Base-by-base conservation (phyloP, 1,140 invertebrate species). In the Hormaphis cornu region DNA sequence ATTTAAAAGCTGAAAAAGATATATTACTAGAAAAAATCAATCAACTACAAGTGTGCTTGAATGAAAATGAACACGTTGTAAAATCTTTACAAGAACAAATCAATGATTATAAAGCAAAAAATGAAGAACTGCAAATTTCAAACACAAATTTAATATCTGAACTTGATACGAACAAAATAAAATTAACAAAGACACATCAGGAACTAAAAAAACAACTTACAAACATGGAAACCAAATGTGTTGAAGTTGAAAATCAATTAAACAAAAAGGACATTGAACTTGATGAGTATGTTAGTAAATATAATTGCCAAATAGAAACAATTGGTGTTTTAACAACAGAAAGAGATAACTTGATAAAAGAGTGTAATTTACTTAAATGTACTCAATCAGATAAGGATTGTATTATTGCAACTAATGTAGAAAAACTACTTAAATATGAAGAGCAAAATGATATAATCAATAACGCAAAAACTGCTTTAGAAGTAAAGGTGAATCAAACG, bases 321-420 rank as follows among this genome's bases (percentile, higher is more conserved):
- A 24, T 50, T 48, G 14, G 7, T 16, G 0, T 22, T 30, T 48
- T 66, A 35, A 66, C 9, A 12, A 24, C 20, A 22, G 28, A 66
- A 50, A 50, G 3, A 66, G 42, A 66, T 33, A 50, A 66, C 30
- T 66, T 66, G 2, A 33, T 48, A 35, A 66, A 48, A 22, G 46
- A 50, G 50, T 35, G 2, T 3, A 33, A 50, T 50, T 3, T 0
- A 0, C 28, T 66, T 18, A 35, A 66, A 4, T 22, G 16, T 66
- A 50, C 12, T 20, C n/a, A 50, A 66, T 33, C 22, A 9, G 10
- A 35, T 22, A 50, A 50, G 20, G 44, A 66, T 50, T 26, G 2
- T 46, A 7, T n/a, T 24, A 48, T 66, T 22, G 14, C 18, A 22
- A 3, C 61, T 66, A 50, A 50, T 16, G 8, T 35, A 35, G 28